Evolutionary conservation across 1,140 invertebrate species (phyloP), one percentile per base, ranked within the genome.

Genomic region (Drosophila funebris): DNA sequence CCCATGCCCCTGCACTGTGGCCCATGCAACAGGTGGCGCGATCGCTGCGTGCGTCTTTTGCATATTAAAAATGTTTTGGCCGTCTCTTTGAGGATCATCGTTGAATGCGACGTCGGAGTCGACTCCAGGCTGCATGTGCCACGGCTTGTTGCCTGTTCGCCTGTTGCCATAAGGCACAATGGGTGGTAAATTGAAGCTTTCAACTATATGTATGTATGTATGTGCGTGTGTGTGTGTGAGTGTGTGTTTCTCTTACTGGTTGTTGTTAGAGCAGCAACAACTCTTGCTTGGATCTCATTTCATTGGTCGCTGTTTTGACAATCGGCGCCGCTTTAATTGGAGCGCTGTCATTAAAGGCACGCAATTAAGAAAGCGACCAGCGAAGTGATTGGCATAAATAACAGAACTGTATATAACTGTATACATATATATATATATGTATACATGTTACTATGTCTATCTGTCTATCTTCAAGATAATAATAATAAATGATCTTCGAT

Each of bases 131-230:
- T 46, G 52, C 11, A 54, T 54, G 53, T 29, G 33, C n/a, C 52
- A 37, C 14, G 31, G 18, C 33, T 54, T 22, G 52, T 22, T 46
- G 56, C 16, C 20, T 11, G 31, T 24, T 69, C 22, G 56, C 20
- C 20, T 39, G 41, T 64, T 83, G 79, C 80, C 80, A 83, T 69
- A 85, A 80, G 43, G 76, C 80, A 85, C 81, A 84, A 84, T 84
- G 81, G 81, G 81, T 84, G 81, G 81, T 85, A 85, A 84, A 84
- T 84, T 84, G 81, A 85, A 84, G 81, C 81, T 84, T 84, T 84
- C 81, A 84, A 64, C 81, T 85, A 41, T 68, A 62, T 43, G 36
- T 48, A 14, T 62, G 70, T 73, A 31, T 50, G 33, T 70, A 56
- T 61, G 24, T 66, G 78, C 63, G 29, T 50, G 27, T 39, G 54